Evolutionary conservation across 2,888 invertebrate species (phyloP).

Genomic region (Xanthorhoe spadicearia): DNA sequence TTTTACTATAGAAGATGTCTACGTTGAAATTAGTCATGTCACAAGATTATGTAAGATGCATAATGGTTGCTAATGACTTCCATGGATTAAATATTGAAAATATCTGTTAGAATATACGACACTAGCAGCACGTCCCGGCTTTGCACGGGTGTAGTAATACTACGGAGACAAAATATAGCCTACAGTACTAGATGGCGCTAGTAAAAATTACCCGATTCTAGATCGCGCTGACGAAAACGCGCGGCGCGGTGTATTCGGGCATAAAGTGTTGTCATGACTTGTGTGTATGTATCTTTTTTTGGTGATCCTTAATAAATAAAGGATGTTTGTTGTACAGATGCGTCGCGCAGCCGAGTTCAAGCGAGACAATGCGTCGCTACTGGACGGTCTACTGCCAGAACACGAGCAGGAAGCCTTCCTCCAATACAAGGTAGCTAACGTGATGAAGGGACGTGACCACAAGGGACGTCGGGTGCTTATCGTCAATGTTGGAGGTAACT

Average conservation of each 20-base stretch:
- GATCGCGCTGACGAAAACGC: too few species aligned
- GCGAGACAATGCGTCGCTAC: slow-evolving; percentile 86
- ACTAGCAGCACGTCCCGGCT: too few species aligned
- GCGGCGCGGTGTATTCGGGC: too few species aligned
- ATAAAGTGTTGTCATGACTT: background rate
- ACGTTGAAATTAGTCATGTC: background rate
- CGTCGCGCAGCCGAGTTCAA: slow-evolving; percentile 90
- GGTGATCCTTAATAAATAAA: background rate
- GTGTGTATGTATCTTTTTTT: background rate
- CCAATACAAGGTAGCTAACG: slow-evolving; percentile 91
- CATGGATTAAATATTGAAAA: background rate
- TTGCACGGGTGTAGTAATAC: too few species aligned
- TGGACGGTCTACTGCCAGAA: slow-evolving; percentile 87
- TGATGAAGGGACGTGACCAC: slow-evolving; percentile 90
- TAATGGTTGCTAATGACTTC: background rate
- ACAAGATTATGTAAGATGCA: background rate
- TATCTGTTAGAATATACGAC: background rate
- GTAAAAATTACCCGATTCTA: too few species aligned
- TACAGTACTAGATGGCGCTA: too few species aligned
- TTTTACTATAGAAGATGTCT: background rate
- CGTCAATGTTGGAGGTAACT: slow-evolving; percentile 88
- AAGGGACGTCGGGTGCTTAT: slow-evolving; percentile 90
- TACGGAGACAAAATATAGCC: too few species aligned
- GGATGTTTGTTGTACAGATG: slow-evolving; percentile 82
- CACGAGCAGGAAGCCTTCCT: slow-evolving; percentile 88